Percentiles rank a stretch among this genome's conserved stretches.
phyloP scores from a whole-genome alignment of 2,888 invertebrate genomes.

The Anoplius nigerrimus region DNA sequence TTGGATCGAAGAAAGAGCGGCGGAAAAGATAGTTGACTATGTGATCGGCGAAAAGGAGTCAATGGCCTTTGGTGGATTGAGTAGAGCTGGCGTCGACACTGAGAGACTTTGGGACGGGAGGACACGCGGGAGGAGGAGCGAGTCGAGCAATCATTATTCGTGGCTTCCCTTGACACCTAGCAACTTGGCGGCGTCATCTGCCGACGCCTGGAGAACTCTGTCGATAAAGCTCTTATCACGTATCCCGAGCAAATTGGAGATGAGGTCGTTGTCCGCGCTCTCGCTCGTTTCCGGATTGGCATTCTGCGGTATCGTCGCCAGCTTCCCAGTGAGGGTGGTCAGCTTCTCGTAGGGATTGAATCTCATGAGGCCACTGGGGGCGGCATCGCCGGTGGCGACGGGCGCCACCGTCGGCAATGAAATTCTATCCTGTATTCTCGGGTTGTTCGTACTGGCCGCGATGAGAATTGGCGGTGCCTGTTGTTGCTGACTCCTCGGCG shows the following conservation, averaged over 20 bases:
- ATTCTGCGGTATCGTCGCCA: slow-evolving; percentile 71
- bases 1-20: no score
- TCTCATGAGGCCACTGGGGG: slow-evolving; percentile 64
- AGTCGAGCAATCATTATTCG: slow-evolving; percentile 53
- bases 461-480: slow-evolving; percentile 35
- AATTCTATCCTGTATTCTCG: slow-evolving; percentile 58
- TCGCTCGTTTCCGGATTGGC: slow-evolving; percentile 77
- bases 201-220: slow-evolving; percentile 86
- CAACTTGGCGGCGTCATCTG: slow-evolving; percentile 91
- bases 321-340: slow-evolving; percentile 63
- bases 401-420: slow-evolving; percentile 66
- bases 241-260: slow-evolving; percentile 92
- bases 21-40: no score
- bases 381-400: slow-evolving; percentile 69
- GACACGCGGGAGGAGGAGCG: background rate
- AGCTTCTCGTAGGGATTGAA: slow-evolving; percentile 69
- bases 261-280: slow-evolving; percentile 84
- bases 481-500: slow-evolving; percentile 65
- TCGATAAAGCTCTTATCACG: slow-evolving; percentile 91
- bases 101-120: background rate
- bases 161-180: slow-evolving; percentile 86
- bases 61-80: no score
- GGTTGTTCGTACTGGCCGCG: slow-evolving; percentile 51
- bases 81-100: background rate
- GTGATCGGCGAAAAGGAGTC: no score